Percentiles rank a stretch among this genome's conserved stretches.
Evolutionary conservation across 2,888 invertebrate genomes (phyloP).

Genomic region (Rhamphomyia laevipes): DNA sequence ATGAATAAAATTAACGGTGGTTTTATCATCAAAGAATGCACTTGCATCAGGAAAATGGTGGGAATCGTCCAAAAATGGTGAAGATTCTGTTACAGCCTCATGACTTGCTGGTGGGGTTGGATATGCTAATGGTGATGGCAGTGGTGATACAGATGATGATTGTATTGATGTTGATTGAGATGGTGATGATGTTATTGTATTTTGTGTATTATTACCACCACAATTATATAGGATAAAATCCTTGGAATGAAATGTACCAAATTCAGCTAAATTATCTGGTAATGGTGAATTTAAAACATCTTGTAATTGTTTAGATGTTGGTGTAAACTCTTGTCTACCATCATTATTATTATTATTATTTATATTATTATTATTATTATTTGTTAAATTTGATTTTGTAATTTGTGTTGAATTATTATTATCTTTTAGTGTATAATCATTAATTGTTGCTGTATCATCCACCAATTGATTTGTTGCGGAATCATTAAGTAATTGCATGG

Average conservation of each 20-base stretch:
- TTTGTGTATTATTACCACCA: constrained; percentile 36
- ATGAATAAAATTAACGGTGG: constrained; percentile 24
- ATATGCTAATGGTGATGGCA: constrained; percentile 62
- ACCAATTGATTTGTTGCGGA: constrained; percentile 51
- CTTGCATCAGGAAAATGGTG: constrained; percentile 32
- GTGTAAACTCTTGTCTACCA: constrained; percentile 13
- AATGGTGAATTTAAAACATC: constrained; percentile 66
- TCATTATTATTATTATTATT: constrained; percentile 5
- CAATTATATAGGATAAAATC: constrained; percentile 37
- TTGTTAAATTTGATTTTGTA: constrained; percentile 1
- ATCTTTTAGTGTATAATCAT: constrained; percentile 47
- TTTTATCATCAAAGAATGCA: constrained; percentile 34
- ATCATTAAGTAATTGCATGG: constrained; percentile 53
- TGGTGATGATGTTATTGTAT: constrained; percentile 15
- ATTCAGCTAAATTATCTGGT: constrained; percentile 69
- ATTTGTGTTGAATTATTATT: constrained; percentile 7
- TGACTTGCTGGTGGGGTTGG: constrained; percentile 83
- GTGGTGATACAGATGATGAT: constrained; percentile 44
- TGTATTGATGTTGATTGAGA: constrained; percentile 12
- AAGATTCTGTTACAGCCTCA: constrained; percentile 48
- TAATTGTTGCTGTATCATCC: constrained; percentile 48
- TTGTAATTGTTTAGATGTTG: constrained; percentile 43
- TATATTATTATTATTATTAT: constrained; percentile 10
- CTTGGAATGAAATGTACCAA: constrained; percentile 63
- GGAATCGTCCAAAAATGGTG: constrained; percentile 36